Conservation (phyloP, 2,113 vertebrate genomes). For the Apodemus speciosus region DNA sequence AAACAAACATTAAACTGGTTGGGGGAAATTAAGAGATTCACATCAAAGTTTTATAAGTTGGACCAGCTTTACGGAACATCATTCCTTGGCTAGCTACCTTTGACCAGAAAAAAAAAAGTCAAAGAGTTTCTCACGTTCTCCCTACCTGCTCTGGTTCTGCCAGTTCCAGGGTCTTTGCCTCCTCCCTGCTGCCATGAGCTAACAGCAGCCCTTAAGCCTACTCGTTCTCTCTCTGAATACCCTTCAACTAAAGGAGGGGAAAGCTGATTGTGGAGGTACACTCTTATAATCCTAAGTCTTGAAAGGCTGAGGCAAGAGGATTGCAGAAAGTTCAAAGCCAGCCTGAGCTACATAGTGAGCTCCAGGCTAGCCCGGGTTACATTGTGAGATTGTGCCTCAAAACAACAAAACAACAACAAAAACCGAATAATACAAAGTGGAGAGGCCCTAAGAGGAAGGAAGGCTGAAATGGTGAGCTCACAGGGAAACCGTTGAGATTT, state of each 20-base stretch:
- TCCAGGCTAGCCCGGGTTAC: not conserved
- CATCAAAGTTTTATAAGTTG: not conserved
- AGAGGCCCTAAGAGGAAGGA: not conserved
- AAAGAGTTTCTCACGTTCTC: not conserved
- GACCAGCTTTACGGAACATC: not conserved
- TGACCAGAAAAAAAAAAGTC: not conserved
- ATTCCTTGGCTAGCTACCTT: not conserved
- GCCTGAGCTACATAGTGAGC: not conserved
- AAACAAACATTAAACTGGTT: rapidly evolving
- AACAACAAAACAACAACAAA: not conserved
- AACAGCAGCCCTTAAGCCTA: not conserved
- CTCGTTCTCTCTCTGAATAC: not conserved
- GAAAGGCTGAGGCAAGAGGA: not conserved
- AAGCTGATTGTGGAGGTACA: not conserved
- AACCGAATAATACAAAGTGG: not conserved
- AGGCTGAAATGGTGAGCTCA: not conserved
- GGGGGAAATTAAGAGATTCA: not conserved
- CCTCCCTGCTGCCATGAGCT: not conserved
- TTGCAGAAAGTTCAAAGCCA: not conserved
- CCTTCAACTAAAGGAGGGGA: not conserved
- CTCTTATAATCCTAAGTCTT: not conserved
- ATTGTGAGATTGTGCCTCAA: not conserved
- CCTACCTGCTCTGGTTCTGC: too few species aligned
- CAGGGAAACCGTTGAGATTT: not conserved
- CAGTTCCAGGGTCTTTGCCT: not conserved